Evolutionary conservation across 2,888 invertebrate species (phyloP).

Genomic region (Eristalinus aeneus): DNA sequence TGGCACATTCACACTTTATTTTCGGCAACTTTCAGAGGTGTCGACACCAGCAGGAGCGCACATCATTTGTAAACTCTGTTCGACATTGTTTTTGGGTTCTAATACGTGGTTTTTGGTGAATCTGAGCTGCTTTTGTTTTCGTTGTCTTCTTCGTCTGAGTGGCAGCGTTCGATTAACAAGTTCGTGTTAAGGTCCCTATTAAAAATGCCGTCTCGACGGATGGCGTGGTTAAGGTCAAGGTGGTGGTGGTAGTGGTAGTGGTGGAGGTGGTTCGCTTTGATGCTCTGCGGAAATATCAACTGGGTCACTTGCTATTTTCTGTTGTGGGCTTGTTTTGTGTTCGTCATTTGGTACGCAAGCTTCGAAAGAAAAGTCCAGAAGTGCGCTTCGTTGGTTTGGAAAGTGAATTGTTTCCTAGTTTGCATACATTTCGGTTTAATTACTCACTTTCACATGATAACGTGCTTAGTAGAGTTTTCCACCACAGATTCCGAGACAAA

Average conservation of each 20-base stretch:
- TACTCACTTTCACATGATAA: too few species aligned
- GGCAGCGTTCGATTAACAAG: background rate
- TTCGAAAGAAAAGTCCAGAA: too few species aligned
- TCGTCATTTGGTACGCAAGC: background rate
- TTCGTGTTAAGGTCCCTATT: background rate
- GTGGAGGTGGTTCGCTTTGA: too few species aligned
- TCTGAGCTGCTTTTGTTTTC: background rate
- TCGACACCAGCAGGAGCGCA: background rate
- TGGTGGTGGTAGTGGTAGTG: background rate
- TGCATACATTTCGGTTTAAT: too few species aligned
- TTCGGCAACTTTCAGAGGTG: background rate
- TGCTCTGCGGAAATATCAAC: background rate
- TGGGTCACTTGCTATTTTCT: background rate
- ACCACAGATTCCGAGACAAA: too few species aligned
- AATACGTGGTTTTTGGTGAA: background rate
- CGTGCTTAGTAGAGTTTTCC: too few species aligned
- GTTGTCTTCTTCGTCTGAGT: background rate
- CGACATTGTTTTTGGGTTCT: background rate
- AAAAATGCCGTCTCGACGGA: background rate
- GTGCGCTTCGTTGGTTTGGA: too few species aligned
- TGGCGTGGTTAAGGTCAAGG: background rate
- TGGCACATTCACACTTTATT: slow-evolving; percentile 8
- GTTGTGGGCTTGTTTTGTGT: background rate
- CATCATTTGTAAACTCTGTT: background rate
- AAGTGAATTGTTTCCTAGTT: background rate